Conservation (phyloP, 1,140 invertebrate genomes). For the Drosophila tsacasi region DNA sequence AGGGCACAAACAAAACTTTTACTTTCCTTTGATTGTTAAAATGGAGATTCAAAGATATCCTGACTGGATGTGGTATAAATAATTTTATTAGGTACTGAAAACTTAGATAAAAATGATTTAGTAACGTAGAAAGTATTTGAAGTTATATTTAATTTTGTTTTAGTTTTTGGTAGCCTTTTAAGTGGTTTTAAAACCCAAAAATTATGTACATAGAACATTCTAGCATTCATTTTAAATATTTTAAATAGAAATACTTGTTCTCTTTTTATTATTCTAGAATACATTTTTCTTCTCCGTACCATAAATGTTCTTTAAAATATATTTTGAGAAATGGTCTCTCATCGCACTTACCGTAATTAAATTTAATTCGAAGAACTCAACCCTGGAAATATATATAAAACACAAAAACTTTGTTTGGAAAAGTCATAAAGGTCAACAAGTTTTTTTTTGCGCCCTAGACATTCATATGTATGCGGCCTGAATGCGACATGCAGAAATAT, state of each 20-base stretch:
- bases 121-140: too few species aligned
- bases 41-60: not conserved
- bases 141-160: too few species aligned
- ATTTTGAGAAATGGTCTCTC: not conserved
- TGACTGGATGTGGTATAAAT: not conserved
- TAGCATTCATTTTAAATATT: too few species aligned
- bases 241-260: too few species aligned
- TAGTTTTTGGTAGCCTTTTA: too few species aligned
- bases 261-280: not conserved
- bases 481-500: conserved; percentile 48
- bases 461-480: conserved; percentile 12
- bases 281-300: not conserved
- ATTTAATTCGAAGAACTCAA: conserved; percentile 30
- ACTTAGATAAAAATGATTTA: not conserved
- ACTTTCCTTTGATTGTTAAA: not conserved
- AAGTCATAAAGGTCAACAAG: conserved; percentile 46
- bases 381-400: conserved; percentile 4
- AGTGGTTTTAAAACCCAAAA: too few species aligned
- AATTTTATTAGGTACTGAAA: not conserved
- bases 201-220: too few species aligned
- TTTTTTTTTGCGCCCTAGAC: conserved; percentile 12
- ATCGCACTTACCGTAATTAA: conserved; percentile 34
- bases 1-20: not conserved
- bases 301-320: not conserved
- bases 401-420: conserved; percentile 7